Evolutionary conservation across 2,888 invertebrate genomes (phyloP).

Genomic region (Thyatira batis): DNA sequence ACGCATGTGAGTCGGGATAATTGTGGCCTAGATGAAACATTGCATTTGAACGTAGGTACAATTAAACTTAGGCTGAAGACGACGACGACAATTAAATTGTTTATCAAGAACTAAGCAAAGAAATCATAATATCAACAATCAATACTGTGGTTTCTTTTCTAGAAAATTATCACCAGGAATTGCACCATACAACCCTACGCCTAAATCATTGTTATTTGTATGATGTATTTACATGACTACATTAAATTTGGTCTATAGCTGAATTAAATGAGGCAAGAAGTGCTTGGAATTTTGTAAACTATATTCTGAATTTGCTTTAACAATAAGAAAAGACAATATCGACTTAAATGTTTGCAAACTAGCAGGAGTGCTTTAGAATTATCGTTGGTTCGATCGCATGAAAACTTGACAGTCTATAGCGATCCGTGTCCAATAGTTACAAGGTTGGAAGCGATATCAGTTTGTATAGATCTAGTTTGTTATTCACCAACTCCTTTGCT

Average conservation of each 20-base stretch:
- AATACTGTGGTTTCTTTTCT: no score
- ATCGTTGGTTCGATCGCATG: neutral
- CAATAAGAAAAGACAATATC: neutral
- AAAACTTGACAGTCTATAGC: neutral
- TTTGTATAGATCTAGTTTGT: neutral
- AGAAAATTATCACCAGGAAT: no score
- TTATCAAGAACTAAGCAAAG: no score
- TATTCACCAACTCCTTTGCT: neutral
- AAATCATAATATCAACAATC: no score
- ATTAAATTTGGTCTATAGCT: no score
- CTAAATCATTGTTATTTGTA: no score
- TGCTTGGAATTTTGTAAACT: neutral
- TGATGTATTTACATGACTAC: no score
- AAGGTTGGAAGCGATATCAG: neutral
- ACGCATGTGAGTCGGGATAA: neutral
- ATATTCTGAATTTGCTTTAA: neutral
- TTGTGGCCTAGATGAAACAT: neutral
- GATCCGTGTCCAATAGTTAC: neutral
- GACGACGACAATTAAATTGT: no score
- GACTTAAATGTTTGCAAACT: neutral
- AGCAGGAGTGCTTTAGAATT: neutral
- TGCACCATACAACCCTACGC: no score
- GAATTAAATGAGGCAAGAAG: no score
- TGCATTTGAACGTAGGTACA: no score
- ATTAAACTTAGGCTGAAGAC: no score